These are phyloP conservation scores for Coronaproctus castanopsis DNA, from an alignment of 2,888 invertebrate genomes.

Conservation along the genomic window DNA sequence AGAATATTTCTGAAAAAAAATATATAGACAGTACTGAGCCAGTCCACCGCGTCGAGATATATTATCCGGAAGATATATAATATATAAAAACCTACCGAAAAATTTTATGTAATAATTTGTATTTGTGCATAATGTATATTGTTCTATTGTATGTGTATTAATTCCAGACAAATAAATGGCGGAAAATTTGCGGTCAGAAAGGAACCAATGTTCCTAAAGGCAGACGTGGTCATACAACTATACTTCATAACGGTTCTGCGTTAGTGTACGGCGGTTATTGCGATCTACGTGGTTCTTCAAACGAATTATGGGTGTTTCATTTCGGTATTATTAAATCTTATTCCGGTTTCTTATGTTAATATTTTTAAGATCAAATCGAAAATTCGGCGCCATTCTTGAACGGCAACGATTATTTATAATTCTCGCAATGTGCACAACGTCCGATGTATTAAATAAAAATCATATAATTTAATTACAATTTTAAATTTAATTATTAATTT, in stretches of 20 bases:
- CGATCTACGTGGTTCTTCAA: conserved; percentile 61
- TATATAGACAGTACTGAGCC: no score
- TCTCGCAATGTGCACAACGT: neutral
- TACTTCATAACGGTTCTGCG: conserved; percentile 56
- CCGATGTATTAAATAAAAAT: no score
- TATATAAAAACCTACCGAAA: no score
- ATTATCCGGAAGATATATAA: no score
- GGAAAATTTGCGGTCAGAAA: conserved; percentile 36
- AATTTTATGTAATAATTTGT: neutral
- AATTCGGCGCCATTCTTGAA: no score
- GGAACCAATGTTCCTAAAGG: conserved; percentile 43
- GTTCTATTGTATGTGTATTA: conserved; percentile 15
- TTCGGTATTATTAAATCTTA: conserved; percentile 39
- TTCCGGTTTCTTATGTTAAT: no score
- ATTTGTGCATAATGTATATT: neutral
- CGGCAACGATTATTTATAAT: neutral
- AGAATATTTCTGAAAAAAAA: no score
- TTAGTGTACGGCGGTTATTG: conserved; percentile 72
- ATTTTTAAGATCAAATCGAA: no score
- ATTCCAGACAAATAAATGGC: conserved; percentile 35
- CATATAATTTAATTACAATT: no score
- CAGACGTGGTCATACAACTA: conserved; percentile 60
- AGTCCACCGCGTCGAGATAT: no score
- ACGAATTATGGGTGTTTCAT: conserved; percentile 71
- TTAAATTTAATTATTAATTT: no score